Evolutionary conservation across 2,113 vertebrate genomes (phyloP).

Genomic region (Martes martes): DNA sequence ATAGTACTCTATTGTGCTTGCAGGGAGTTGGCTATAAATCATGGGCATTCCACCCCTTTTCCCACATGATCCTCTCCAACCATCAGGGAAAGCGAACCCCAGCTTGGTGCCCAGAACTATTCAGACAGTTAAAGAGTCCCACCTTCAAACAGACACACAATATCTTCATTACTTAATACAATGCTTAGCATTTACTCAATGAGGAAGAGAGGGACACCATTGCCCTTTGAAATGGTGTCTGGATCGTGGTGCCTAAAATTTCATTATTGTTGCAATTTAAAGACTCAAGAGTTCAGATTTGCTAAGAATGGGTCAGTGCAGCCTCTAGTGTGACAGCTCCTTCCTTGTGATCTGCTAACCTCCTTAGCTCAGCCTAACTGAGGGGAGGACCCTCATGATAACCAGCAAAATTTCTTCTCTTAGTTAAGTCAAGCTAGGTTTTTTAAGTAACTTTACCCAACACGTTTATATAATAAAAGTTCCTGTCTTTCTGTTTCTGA

Average conservation of each 20-base stretch:
- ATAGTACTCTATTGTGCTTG: background rate
- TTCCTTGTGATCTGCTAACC: background rate
- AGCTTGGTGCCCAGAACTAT: background rate
- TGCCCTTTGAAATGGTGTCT: background rate
- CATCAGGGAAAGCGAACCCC: background rate
- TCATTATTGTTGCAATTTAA: background rate
- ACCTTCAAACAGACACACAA: background rate
- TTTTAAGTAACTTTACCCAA: background rate
- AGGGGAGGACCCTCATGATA: background rate
- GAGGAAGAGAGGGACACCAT: background rate
- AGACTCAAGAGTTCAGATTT: background rate
- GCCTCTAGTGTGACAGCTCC: background rate
- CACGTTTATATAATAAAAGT: background rate
- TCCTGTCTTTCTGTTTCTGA: slow-evolving; percentile 5
- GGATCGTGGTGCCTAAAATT: background rate
- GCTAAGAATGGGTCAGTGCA: background rate
- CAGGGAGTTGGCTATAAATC: background rate
- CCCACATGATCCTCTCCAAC: background rate
- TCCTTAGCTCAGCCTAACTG: background rate
- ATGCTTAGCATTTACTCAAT: background rate
- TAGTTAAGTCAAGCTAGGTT: background rate
- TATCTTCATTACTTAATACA: background rate
- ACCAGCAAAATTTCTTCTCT: background rate
- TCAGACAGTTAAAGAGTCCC: background rate
- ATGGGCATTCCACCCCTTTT: background rate